Percentiles rank a stretch among this genome's conserved stretches.
phyloP scores from a whole-genome alignment of 2,113 vertebrate species.

The Nesogale talazaci region DNA sequence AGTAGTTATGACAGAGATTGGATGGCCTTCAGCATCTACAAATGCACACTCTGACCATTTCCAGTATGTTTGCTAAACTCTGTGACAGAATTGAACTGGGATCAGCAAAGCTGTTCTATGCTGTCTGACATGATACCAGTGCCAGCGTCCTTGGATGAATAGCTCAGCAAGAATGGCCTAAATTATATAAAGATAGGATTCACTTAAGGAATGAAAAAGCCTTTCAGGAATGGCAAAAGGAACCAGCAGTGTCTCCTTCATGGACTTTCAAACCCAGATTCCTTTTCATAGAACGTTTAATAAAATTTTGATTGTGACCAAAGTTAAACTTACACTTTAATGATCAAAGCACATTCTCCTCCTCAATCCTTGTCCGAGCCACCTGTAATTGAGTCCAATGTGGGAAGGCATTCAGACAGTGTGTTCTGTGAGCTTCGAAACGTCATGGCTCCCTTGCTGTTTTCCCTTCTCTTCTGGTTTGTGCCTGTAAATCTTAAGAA shows the following conservation, averaged over 20 bases:
- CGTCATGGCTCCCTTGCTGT: background rate
- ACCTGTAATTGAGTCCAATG: constrained; percentile 22
- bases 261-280: constrained; percentile 3
- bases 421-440: background rate
- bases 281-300: constrained; percentile 15
- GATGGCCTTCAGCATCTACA: background rate
- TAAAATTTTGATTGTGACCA: constrained; percentile 37
- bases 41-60: background rate
- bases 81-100: background rate
- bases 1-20: background rate
- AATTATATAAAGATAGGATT: background rate
- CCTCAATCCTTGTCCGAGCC: constrained; percentile 29
- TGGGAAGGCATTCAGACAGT: background rate
- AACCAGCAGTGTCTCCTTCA: background rate
- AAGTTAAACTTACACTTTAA: constrained; percentile 34
- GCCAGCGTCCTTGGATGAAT: background rate
- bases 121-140: background rate
- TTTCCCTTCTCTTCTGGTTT: background rate
- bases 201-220: constrained; percentile 16
- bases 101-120: background rate
- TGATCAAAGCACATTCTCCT: constrained; percentile 19
- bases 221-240: constrained; percentile 32
- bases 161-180: background rate
- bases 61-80: background rate
- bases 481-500: background rate